phyloP scores from a whole-genome alignment of 2,113 vertebrate genomes.

The Ptilonorhynchus violaceus region DNA sequence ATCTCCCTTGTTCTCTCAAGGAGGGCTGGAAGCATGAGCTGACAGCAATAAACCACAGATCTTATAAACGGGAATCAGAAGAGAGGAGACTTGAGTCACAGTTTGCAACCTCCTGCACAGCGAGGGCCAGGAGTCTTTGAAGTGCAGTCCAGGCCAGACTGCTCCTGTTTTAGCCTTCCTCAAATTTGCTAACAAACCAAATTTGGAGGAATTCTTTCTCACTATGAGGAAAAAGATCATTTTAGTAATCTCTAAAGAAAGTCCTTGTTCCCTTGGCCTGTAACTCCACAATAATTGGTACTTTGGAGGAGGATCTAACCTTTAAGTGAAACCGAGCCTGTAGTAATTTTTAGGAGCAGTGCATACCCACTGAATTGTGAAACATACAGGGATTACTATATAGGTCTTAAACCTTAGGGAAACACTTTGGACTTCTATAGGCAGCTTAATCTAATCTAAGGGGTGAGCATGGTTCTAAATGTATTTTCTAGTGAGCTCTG shows the following conservation, averaged over 20 bases:
- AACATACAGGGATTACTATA: not conserved
- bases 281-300: not conserved
- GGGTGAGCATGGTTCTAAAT: not conserved
- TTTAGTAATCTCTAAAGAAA: not conserved
- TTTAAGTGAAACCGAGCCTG: not conserved
- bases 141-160: not conserved
- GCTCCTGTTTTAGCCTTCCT: not conserved
- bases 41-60: not conserved
- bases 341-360: not conserved
- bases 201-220: not conserved
- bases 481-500: slow-evolving; percentile 40
- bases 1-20: not conserved
- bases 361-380: not conserved
- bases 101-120: not conserved
- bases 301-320: not conserved
- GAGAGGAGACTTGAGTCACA: not conserved
- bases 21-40: not conserved
- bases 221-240: not conserved
- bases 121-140: not conserved
- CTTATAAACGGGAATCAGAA: not conserved
- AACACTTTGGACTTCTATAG: slow-evolving; percentile 14
- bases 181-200: not conserved
- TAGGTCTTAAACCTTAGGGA: slow-evolving; percentile 16
- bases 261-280: not conserved
- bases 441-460: slow-evolving; percentile 45